Evolutionary conservation across 2,797 vertebrate species (phyloP).

Genomic region (Coreius guichenoti): DNA sequence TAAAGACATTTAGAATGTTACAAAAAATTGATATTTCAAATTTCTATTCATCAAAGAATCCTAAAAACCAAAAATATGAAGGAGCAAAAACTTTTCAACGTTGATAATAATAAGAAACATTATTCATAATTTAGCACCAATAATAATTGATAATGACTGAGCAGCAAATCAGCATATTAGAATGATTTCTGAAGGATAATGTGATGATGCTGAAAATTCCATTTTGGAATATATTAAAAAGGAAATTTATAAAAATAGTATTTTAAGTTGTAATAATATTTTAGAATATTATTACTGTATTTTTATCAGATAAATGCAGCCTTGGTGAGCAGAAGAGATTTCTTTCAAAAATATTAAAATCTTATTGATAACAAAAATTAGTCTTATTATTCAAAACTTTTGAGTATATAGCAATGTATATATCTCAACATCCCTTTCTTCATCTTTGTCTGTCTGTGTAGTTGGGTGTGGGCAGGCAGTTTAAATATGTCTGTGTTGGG

Average conservation of each 20-base stretch:
- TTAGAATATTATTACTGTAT: not conserved
- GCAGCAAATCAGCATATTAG: not conserved
- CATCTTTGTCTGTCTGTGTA: slow-evolving; percentile 48
- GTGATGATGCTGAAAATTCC: not conserved
- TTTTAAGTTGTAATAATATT: not conserved
- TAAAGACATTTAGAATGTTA: not conserved
- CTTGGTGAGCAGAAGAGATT: not conserved
- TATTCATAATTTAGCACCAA: not conserved
- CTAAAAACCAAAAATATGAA: not conserved
- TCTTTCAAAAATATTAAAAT: not conserved
- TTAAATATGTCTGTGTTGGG: slow-evolving; percentile 77
- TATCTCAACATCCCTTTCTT: not conserved
- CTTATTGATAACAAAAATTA: not conserved
- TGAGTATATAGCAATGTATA: not conserved
- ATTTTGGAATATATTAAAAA: not conserved
- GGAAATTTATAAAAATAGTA: too few species aligned
- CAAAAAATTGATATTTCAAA: not conserved
- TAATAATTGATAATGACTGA: not conserved
- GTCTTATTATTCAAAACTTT: not conserved
- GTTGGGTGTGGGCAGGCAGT: slow-evolving; percentile 67
- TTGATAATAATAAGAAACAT: not conserved
- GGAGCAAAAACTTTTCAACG: not conserved
- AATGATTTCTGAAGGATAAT: not conserved
- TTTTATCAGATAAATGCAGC: not conserved
- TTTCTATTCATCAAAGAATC: not conserved